These are phyloP conservation scores for Oostethus manadensis DNA, from an alignment of 2,113 vertebrate species.

Conservation along the genomic window DNA sequence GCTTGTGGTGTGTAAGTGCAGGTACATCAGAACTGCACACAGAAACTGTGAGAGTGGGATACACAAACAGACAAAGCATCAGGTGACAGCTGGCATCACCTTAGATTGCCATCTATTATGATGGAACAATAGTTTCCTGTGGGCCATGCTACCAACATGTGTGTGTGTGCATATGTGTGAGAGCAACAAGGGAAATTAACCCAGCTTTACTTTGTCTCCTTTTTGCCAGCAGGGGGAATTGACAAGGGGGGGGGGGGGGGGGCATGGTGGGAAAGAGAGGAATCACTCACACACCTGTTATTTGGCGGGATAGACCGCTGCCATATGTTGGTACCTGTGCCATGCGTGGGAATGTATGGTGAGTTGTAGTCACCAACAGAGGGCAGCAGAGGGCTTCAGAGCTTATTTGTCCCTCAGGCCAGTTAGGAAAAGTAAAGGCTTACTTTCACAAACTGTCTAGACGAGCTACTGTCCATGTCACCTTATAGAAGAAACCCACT, in stretches of 20 bases:
- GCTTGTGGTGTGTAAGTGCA: background rate
- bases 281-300: constrained; percentile 58
- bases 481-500: constrained; percentile 32
- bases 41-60: constrained; percentile 6
- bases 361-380: constrained; percentile 52
- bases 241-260: constrained; percentile 41
- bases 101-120: constrained; percentile 64
- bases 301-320: constrained; percentile 57
- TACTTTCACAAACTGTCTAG: constrained; percentile 2
- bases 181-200: constrained; percentile 66
- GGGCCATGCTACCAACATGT: constrained; percentile 55
- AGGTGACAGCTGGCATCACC: constrained; percentile 62
- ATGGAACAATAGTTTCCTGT: constrained; percentile 61
- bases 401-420: constrained; percentile 15
- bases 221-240: constrained; percentile 35
- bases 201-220: constrained; percentile 39
- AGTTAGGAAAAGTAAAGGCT: constrained; percentile 10
- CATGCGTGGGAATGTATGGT: constrained; percentile 9
- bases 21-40: constrained; percentile 23
- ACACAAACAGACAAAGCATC: constrained; percentile 50
- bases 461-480: constrained; percentile 18
- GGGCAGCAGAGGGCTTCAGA: constrained; percentile 69
- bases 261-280: constrained; percentile 21
- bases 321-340: constrained; percentile 49
- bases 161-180: constrained; percentile 47